Evolutionary conservation across 2,113 vertebrate species (phyloP), one percentile per base, ranked within the genome.

Genomic region (Pomatorhinus ruficollis): DNA sequence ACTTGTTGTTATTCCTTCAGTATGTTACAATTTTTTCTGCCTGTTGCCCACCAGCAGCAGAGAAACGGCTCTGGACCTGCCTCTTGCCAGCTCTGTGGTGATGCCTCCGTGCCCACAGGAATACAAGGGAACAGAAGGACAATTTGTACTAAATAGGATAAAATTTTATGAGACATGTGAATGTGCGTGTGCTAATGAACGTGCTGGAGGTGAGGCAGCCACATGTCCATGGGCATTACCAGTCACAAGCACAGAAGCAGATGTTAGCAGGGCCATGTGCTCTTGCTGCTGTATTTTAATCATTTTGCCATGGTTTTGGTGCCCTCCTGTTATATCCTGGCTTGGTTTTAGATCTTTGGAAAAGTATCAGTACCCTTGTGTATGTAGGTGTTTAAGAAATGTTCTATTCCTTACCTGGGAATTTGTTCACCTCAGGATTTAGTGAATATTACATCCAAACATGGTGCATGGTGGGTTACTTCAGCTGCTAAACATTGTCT

Each of bases 401-500:
- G 94, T 63, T 94, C 77, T 45, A 15, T 83, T 95, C 85, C 47
- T 95, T 94, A 75, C 54, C 63, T 81, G 59, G 57, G 84, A 94
- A 86, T 79, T 83, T 94, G 42, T 93, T 97, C 77, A 88, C 80
- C 59, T 95, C 53, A 54, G 86, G 79, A 94, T 96, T 97, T 96
- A 90, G 27, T 83, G 85, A 57, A 19, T 49, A 24, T 76, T 90
- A 27, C 63, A 77, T 60, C 35, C 83, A 90, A 93, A 92, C 0
- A 0, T 40, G 49, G 35, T 89, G 57, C 39, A 4, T 63, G 69
- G 95, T 86, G 84, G 69, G 91, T 96, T 97, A 97, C 91, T 97
- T 65, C 78, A 87, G 17, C 40, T 82, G 93, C 54, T 95, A 90
- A 69, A 71, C 60, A 47, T 79, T 92, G 71, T 93, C 65, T 94